Percentiles rank a stretch among this genome's conserved stretches.
These are phyloP conservation scores for Vandiemenella viatica DNA, from an alignment of 2,888 invertebrate species.

Conservation along the genomic window DNA sequence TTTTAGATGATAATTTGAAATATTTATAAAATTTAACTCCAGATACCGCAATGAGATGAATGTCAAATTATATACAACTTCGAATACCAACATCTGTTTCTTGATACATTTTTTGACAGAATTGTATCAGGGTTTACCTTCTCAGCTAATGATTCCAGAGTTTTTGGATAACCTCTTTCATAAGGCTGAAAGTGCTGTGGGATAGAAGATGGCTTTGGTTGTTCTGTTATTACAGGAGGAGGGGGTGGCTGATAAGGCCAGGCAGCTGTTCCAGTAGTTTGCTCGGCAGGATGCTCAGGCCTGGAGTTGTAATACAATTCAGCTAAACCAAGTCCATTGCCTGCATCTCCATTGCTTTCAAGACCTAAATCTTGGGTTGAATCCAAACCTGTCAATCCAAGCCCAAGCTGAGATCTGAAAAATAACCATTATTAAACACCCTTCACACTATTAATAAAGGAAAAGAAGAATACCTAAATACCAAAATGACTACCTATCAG, in stretches of 20 bases:
- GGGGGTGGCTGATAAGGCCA: conserved; percentile 62
- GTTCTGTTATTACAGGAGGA: conserved; percentile 76
- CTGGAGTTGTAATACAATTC: conserved; percentile 73
- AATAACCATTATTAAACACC: neutral
- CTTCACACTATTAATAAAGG: too few relatives aligned
- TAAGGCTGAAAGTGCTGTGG: conserved; percentile 75
- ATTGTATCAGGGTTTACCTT: too few relatives aligned
- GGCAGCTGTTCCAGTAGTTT: conserved; percentile 30
- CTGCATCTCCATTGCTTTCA: conserved; percentile 14
- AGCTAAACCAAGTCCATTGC: conserved; percentile 30
- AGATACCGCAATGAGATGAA: too few relatives aligned
- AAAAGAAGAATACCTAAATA: too few relatives aligned
- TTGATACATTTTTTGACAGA: too few relatives aligned
- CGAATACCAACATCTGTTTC: too few relatives aligned
- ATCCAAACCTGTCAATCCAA: conserved; percentile 49
- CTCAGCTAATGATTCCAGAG: conserved; percentile 79
- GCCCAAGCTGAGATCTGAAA: conserved; percentile 38
- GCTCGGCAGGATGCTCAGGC: conserved; percentile 26
- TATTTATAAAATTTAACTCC: too few relatives aligned
- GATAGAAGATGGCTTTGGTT: conserved; percentile 52
- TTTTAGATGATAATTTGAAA: too few relatives aligned
- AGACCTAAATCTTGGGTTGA: conserved; percentile 36
- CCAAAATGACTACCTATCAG: too few relatives aligned
- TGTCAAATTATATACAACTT: too few relatives aligned
- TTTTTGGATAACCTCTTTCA: conserved; percentile 73